Percentiles rank a stretch among this genome's conserved stretches.
These are phyloP conservation scores for Epinephelus cyanopodus DNA, from an alignment of 2,113 vertebrate species.

Conservation along the genomic window DNA sequence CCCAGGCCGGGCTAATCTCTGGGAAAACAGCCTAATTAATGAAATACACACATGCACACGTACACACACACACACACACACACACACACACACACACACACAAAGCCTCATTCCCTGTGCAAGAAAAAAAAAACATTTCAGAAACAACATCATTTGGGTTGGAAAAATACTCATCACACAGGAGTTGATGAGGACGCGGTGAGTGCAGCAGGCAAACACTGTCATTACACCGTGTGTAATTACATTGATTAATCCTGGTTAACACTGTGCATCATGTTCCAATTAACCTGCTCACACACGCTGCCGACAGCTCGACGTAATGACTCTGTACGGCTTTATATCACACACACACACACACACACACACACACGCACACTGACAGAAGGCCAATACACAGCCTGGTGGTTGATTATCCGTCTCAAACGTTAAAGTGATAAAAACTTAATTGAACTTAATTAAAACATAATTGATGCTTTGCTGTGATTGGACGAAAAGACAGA, in stretches of 20 bases:
- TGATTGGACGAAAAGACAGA: conserved; percentile 37
- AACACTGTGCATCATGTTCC: conserved; percentile 68
- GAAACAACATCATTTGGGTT: background rate
- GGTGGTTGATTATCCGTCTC: conserved; percentile 30
- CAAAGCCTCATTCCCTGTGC: background rate
- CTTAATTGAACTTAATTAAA: conserved; percentile 76
- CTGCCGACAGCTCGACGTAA: conserved; percentile 45
- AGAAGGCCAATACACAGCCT: conserved; percentile 39
- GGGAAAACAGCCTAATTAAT: conserved; percentile 67
- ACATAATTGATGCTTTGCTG: conserved; percentile 56
- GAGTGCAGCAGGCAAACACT: conserved; percentile 14
- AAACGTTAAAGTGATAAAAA: conserved; percentile 69
- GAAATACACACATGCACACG: conserved; percentile 33
- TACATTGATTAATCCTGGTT: conserved; percentile 71
- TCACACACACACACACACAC: conserved; percentile 24
- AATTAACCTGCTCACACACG: conserved; percentile 66
- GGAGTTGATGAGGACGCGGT: background rate
- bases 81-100: conserved; percentile 12
- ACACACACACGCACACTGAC: conserved; percentile 26
- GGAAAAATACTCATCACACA: background rate
- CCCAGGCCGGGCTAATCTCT: conserved; percentile 58
- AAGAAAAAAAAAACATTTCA: background rate
- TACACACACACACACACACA: too few relatives aligned
- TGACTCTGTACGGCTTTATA: conserved; percentile 27
- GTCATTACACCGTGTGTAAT: conserved; percentile 62